Conservation (phyloP, 1,140 invertebrate genomes). For the Sarcophaga peregrina region DNA sequence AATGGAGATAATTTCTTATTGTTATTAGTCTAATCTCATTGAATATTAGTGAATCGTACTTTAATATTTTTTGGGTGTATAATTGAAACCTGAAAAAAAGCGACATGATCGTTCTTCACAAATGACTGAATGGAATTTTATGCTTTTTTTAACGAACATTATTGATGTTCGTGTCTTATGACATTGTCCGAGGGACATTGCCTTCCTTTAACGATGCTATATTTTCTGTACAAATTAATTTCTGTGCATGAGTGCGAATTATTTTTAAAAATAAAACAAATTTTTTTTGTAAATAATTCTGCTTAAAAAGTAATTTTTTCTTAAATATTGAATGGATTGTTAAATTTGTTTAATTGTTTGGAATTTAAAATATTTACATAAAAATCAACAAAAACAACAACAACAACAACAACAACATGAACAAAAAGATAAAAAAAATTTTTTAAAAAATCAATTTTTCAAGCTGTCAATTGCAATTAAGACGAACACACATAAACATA, state of each 20-base stretch:
- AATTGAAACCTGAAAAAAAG: no score
- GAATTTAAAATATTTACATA: slow-evolving; percentile 25
- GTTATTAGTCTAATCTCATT: no score
- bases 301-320: background rate
- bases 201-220: background rate
- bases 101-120: no score
- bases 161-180: background rate
- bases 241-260: background rate
- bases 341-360: background rate
- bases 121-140: no score
- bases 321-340: background rate
- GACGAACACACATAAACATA: background rate
- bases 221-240: background rate
- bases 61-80: no score
- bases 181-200: background rate
- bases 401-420: background rate
- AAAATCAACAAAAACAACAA: background rate
- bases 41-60: no score
- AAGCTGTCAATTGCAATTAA: slow-evolving; percentile 20
- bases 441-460: background rate
- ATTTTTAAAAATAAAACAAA: no score
- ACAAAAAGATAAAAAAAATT: no score
- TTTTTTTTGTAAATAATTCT: background rate
- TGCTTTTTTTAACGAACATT: background rate
- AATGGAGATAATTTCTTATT: no score